A percentile compares a stretch with the other conserved stretches of the same genome.
phyloP scores from a whole-genome alignment of 2,113 vertebrate genomes.

The Anseranas semipalmata region DNA sequence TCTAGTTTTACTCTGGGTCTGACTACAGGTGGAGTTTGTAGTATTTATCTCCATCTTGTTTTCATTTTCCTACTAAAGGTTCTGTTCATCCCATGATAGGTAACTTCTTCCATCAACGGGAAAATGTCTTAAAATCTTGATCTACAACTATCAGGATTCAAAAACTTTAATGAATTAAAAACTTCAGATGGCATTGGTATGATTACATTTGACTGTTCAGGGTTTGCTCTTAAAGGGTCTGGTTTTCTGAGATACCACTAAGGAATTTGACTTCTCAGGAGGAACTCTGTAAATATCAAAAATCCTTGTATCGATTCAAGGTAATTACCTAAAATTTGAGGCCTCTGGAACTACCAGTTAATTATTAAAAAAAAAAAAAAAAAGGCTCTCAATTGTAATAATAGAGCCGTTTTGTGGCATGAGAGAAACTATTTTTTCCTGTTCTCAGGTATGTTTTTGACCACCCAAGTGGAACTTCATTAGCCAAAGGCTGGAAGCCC shows the following conservation, averaged over 20 bases:
- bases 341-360: neutral
- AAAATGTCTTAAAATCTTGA: neutral
- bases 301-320: neutral
- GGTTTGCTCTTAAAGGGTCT: neutral
- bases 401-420: neutral
- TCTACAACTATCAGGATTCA: neutral
- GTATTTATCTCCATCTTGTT: neutral
- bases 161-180: neutral
- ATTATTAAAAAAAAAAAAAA: neutral
- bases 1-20: neutral
- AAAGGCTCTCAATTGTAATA: neutral
- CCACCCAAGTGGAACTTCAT: neutral
- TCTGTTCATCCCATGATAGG: neutral
- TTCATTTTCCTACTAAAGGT: neutral
- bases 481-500: neutral
- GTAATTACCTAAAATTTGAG: neutral
- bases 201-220: neutral
- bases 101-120: neutral
- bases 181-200: neutral
- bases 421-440: neutral
- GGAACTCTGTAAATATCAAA: accelerated
- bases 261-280: neutral
- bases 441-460: neutral
- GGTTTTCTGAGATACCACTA: neutral
- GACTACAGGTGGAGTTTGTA: neutral